Base-by-base conservation (phyloP, 1,140 invertebrate species). In the Dysdera silvatica region DNA sequence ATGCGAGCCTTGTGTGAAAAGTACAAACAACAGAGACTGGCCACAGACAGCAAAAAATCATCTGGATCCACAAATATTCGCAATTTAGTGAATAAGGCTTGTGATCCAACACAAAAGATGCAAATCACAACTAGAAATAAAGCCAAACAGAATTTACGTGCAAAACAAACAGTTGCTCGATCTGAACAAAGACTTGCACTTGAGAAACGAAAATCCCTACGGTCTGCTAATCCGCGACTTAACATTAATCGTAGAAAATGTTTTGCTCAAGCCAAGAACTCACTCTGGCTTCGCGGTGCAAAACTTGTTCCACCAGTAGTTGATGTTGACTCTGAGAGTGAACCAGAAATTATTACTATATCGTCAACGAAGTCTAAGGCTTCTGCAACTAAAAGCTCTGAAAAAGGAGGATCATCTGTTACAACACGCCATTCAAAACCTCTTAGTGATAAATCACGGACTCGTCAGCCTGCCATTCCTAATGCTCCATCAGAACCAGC, bases 1-100 rank as follows among this genome's bases (percentile, higher is more conserved):
- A 33, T 84, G 20, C 80, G 84, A 69, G 81, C 82, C 5, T 70
- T 85, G 4, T 80, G 82, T 65, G 79, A 82, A 55, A 85, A 85
- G 70, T 84, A 85, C 68, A 82, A 84, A 67, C 81, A 83, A 57
- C 82, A 84, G 67, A 76, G 82, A 62, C 74, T 84, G 33, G 81
- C 81, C 1, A 84, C 56, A 24, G 41, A 61, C 20, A 65, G 56
- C 40, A 61, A 52, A 33, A 83, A 53, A 64, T n/a, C 49, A 57
- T 48, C n/a, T n/a, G n/a, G n/a, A n/a, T n/a, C n/a, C n/a, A n/a
- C n/a, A n/a, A n/a, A n/a, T n/a, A n/a, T n/a, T n/a, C n/a, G n/a
- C n/a, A n/a, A n/a, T n/a, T n/a, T n/a, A n/a, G n/a, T n/a, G n/a
- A n/a, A n/a, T n/a, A n/a, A n/a, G n/a, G n/a, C n/a, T n/a, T n/a